Evolutionary conservation across 2,113 vertebrate species (phyloP).

Genomic region (Cinclus cinclus): DNA sequence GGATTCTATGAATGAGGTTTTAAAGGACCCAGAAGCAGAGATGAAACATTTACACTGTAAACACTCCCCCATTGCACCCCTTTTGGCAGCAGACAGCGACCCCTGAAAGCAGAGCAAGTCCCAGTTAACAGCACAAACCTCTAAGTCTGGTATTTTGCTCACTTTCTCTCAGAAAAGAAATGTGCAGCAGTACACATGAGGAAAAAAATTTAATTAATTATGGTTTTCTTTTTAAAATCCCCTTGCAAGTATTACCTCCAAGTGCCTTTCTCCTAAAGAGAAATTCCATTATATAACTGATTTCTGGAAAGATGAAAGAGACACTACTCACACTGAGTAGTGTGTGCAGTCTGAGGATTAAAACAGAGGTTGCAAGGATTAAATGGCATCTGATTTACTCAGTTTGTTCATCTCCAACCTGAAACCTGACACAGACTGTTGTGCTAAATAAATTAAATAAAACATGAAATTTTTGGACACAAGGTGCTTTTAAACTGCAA

Average conservation of each 20-base stretch:
- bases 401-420: background rate
- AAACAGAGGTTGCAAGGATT: background rate
- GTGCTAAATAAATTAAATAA: background rate
- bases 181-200: fast-evolving
- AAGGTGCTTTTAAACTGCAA: background rate
- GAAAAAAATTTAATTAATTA: background rate
- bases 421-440: background rate
- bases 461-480: background rate
- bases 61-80: background rate
- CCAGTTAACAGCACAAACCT: fast-evolving
- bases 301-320: background rate
- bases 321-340: background rate
- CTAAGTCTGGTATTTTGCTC: background rate
- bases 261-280: background rate
- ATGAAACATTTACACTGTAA: fast-evolving
- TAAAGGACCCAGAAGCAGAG: background rate
- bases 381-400: background rate
- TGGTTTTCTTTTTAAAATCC: background rate
- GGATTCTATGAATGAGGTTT: background rate
- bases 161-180: background rate
- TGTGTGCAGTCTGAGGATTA: background rate
- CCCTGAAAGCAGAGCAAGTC: background rate
- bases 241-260: background rate
- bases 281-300: background rate
- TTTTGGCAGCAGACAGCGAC: fast-evolving